These are phyloP conservation scores for cat (Felis catus) DNA, from an alignment of 2,113 vertebrate genomes.

Conservation along the genomic window F.catus_Fca126_mat1.0 CM031417.1:57713501-57714000, in stretches of 20 bases:
- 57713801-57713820: constrained; percentile 15
- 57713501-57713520: not conserved
- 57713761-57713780: not conserved
- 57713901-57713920: not conserved
- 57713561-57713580: not conserved
- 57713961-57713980: not conserved
- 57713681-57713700: not conserved
- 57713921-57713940: not conserved
- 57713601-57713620: not conserved
- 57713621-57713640: not conserved
- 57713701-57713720: not conserved
- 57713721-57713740: not conserved
- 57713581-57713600: not conserved
- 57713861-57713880: not conserved
- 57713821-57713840: not conserved
- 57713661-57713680: not conserved
- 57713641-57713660: not conserved
- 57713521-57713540: not conserved
- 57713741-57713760: not conserved
- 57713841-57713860: not conserved
- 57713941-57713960: not conserved
- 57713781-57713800: not conserved
- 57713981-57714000: not conserved
- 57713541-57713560: not conserved
- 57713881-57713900: not conserved